Evolutionary conservation across 2,888 invertebrate species (phyloP), one percentile per base, ranked within the genome.

Genomic region (Limnephilus auricula): DNA sequence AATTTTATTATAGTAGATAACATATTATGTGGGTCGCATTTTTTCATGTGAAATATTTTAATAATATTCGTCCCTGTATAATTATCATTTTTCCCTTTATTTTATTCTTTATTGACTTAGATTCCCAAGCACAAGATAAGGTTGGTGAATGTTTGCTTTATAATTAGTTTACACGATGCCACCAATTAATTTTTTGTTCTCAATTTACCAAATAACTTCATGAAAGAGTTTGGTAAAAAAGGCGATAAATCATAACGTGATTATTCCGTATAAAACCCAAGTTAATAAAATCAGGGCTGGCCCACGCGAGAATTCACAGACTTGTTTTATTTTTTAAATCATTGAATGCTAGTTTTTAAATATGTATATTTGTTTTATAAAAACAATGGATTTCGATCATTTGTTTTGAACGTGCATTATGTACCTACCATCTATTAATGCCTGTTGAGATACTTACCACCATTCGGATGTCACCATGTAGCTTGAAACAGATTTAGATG

Each of bases 131-230:
- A 2, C 50, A 18, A 65, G 50, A 65, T 65, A 65, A 80, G 79
- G 30, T 80, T 31, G 0, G 31, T 31, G 80, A 80, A 80, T 85
- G 84, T 85, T 85, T 85, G 30, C 84, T 85, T 85, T 85, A 85
- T 85, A 85, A 85, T 87, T 87, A 78, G 87, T 87, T 87, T 87
- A 78, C 87, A 87, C 87, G 78, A 78, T 34, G n/a, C 32, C 78
- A 87, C 87, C 87, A 87, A 87, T 87, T 87, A 34, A 78, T 65
- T 78, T 65, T 87, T 87, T 65, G 87, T 87, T 65, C 32, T 31
- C 78, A 78, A 78, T 87, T 87, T 87, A 65, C 87, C 32, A 87
- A 87, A 87, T 87, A 87, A 87, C 87, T 87, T 87, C 65, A 87
- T 87, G 87, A 87, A 40, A 85, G 84, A 85, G 37, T 37, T n/a